These are phyloP conservation scores for Amazona ochrocephala DNA, from an alignment of 2,797 vertebrate genomes.

Conservation along the genomic window DNA sequence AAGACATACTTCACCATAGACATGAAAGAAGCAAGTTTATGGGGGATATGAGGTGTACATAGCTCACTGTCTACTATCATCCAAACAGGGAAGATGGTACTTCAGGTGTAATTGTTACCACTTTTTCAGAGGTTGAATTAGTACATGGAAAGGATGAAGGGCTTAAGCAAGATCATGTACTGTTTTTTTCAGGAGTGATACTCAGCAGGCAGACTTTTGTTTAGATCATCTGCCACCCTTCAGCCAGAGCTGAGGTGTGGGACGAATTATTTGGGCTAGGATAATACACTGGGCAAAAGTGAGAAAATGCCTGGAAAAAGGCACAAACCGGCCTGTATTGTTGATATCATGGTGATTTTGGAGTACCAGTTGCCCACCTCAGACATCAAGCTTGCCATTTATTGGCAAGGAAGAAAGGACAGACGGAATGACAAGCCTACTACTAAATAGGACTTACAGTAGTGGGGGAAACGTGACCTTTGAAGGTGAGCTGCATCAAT, in stretches of 20 bases:
- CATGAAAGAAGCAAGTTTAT: not conserved
- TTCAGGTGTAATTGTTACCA: not conserved
- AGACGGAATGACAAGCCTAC: not conserved
- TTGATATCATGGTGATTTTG: not conserved
- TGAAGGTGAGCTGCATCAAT: not conserved
- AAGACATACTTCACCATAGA: not conserved
- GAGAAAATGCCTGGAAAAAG: not conserved
- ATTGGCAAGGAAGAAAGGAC: not conserved
- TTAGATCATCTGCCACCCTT: not conserved
- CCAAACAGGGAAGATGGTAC: not conserved
- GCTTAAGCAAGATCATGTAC: not conserved
- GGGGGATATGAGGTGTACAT: accelerated
- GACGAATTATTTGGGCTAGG: not conserved
- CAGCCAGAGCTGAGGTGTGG: not conserved
- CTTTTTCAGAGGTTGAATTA: not conserved
- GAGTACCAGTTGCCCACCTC: not conserved
- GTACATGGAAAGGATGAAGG: accelerated
- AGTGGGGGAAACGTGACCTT: not conserved
- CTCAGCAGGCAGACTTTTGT: not conserved
- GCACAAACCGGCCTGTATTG: not conserved
- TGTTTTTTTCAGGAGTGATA: not conserved
- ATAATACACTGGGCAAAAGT: not conserved
- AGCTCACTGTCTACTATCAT: not conserved
- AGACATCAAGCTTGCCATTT: not conserved
- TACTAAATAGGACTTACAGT: accelerated